Evolutionary conservation across 2,113 vertebrate species (phyloP).

Genomic region (Symphodus melops): DNA sequence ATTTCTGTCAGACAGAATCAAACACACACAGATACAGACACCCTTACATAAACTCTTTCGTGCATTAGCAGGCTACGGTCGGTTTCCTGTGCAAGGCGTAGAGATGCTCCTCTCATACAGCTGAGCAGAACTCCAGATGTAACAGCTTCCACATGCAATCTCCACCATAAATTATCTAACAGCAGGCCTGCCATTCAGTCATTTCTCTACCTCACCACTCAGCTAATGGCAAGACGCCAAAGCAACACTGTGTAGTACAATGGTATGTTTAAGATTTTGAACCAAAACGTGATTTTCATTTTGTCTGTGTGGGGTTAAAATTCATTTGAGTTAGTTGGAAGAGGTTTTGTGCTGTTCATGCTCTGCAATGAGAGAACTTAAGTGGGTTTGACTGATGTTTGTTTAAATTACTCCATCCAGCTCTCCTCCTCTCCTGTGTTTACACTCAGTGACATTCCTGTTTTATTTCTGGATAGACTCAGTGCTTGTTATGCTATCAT

Average conservation of each 20-base stretch:
- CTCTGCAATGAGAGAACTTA: slow-evolving; percentile 12
- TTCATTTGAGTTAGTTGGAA: slow-evolving; percentile 27
- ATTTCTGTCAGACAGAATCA: slow-evolving; percentile 15
- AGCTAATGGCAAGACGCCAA: slow-evolving; percentile 52
- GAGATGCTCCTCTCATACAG: slow-evolving; percentile 55
- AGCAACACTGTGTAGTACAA: slow-evolving; percentile 28
- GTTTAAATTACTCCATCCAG: slow-evolving; percentile 63
- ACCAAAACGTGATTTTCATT: slow-evolving; percentile 3
- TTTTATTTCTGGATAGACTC: slow-evolving; percentile 63
- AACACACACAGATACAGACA: slow-evolving; percentile 10
- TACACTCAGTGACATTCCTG: slow-evolving; percentile 63
- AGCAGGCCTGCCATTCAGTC: slow-evolving; percentile 37
- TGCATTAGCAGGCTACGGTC: slow-evolving; percentile 69
- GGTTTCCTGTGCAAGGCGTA: slow-evolving; percentile 50
- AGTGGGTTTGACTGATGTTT: slow-evolving; percentile 58
- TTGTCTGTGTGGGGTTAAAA: neutral
- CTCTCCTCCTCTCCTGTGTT: slow-evolving; percentile 59
- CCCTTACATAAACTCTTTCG: slow-evolving; percentile 42
- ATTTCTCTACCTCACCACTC: slow-evolving; percentile 74
- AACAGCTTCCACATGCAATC: slow-evolving; percentile 26
- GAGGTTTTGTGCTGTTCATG: slow-evolving; percentile 5
- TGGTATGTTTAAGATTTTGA: slow-evolving; percentile 9
- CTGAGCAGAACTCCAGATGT: slow-evolving; percentile 48
- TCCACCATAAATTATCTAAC: slow-evolving; percentile 27
- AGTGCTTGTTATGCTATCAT: slow-evolving; percentile 28